Conservation (phyloP, 2,888 invertebrate genomes). For the Chironomus tentans region DNA sequence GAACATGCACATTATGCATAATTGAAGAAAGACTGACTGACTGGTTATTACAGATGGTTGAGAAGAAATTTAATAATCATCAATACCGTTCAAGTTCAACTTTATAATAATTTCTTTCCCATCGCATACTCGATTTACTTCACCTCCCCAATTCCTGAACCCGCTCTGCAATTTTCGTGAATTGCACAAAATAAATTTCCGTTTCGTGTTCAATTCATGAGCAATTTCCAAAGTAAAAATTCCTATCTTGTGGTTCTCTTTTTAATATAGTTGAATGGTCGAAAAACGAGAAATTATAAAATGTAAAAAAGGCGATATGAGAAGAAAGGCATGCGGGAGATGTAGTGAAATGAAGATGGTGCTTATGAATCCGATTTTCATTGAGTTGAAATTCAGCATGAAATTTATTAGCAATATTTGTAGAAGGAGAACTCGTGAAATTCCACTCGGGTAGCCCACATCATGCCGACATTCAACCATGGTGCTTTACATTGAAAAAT, state of each 20-base stretch:
- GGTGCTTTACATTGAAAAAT: no score
- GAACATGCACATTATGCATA: slow-evolving; percentile 6
- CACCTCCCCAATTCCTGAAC: neutral
- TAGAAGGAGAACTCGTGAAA: neutral
- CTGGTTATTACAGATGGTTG: no score
- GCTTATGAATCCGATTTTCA: neutral
- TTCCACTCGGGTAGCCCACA: neutral
- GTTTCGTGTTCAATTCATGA: neutral
- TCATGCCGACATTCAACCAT: neutral
- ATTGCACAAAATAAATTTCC: slow-evolving; percentile 5
- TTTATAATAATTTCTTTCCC: neutral
- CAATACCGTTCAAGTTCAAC: neutral
- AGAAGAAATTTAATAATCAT: slow-evolving; percentile 1
- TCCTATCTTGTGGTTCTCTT: neutral
- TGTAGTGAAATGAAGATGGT: neutral
- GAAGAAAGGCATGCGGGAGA: neutral
- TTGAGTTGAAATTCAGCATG: neutral
- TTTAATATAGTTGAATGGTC: neutral
- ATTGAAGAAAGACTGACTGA: neutral
- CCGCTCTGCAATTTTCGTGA: slow-evolving; percentile 1
- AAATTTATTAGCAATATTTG: neutral
- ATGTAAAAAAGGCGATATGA: neutral
- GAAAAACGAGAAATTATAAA: no score
- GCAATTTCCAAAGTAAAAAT: neutral
- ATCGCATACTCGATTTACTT: neutral